phyloP scores from a whole-genome alignment of 2,888 invertebrate species.

The Lasioglossum calceatum region DNA sequence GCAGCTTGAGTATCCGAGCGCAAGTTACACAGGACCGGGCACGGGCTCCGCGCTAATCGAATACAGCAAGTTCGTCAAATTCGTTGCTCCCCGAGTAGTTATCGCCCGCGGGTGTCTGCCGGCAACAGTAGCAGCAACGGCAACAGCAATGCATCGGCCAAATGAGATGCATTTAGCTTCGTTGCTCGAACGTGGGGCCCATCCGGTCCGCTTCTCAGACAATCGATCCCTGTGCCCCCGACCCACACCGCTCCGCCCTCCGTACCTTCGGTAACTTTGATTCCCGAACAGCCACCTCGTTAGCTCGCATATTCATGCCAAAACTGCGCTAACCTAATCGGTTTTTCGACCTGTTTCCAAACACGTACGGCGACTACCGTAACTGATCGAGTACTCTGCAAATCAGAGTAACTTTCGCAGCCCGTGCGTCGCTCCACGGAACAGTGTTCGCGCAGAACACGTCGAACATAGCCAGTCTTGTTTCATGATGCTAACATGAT shows the following conservation, averaged over 20 bases:
- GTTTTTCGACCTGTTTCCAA: conserved; percentile 2
- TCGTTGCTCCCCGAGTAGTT: conserved; percentile 60
- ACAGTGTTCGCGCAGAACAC: not conserved
- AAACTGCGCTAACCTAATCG: conserved; percentile 8
- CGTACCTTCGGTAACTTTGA: conserved; percentile 17
- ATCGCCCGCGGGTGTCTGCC: conserved; percentile 37
- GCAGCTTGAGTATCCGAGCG: conserved; percentile 63
- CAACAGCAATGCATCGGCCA: conserved; percentile 15
- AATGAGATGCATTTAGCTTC: conserved; percentile 47
- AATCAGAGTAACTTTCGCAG: not conserved
- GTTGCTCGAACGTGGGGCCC: conserved; percentile 4
- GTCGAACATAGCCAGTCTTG: not conserved
- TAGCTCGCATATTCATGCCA: conserved; percentile 9
- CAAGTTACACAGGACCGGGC: conserved; percentile 59
- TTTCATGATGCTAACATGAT: not conserved
- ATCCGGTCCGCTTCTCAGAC: not conserved
- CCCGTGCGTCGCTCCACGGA: not conserved
- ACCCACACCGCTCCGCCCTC: not conserved
- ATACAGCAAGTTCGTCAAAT: conserved; percentile 69
- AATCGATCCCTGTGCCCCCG: conserved; percentile 3
- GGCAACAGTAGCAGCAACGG: conserved; percentile 13
- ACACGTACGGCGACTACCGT: not conserved
- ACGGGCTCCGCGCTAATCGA: conserved; percentile 64
- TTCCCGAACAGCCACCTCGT: not conserved
- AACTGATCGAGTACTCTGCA: not conserved